phyloP scores from a whole-genome alignment of 2,797 vertebrate species.

The Syndactyla subalaris region DNA sequence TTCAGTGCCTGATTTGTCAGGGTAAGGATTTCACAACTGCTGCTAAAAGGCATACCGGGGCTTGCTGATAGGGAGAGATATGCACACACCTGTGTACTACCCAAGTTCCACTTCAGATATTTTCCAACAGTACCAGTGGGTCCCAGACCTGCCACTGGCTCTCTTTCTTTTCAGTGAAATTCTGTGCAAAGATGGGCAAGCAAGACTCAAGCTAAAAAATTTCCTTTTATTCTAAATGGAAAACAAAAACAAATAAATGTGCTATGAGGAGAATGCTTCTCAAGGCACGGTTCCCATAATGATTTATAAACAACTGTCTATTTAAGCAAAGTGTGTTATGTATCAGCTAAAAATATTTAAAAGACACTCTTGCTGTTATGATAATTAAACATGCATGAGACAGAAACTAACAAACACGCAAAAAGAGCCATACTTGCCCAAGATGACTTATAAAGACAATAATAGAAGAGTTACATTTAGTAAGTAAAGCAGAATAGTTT shows the following conservation, averaged over 20 bases:
- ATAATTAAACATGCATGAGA: neutral
- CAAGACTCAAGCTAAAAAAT: neutral
- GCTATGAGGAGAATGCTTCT: neutral
- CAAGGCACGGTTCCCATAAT: neutral
- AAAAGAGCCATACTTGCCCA: neutral
- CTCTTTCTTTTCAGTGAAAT: neutral
- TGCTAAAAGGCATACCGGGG: neutral
- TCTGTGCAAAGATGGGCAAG: neutral
- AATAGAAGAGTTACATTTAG: neutral
- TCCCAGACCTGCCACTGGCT: neutral
- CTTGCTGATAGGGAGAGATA: neutral
- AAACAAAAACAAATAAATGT: neutral
- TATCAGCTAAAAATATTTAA: conserved; percentile 30
- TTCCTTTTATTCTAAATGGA: neutral
- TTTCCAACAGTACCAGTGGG: neutral
- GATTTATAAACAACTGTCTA: conserved; percentile 13
- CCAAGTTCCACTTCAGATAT: neutral
- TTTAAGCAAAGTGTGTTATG: neutral
- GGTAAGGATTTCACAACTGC: neutral
- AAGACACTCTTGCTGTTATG: neutral
- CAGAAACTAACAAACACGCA: neutral
- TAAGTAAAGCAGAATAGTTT: neutral
- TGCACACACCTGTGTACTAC: accelerated
- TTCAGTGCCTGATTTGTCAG: neutral
- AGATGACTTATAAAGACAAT: neutral